A percentile compares a stretch with the other conserved stretches of the same genome.
phyloP scores from a whole-genome alignment of 1,140 invertebrate genomes.

The Trissolcus basalis region DNA sequence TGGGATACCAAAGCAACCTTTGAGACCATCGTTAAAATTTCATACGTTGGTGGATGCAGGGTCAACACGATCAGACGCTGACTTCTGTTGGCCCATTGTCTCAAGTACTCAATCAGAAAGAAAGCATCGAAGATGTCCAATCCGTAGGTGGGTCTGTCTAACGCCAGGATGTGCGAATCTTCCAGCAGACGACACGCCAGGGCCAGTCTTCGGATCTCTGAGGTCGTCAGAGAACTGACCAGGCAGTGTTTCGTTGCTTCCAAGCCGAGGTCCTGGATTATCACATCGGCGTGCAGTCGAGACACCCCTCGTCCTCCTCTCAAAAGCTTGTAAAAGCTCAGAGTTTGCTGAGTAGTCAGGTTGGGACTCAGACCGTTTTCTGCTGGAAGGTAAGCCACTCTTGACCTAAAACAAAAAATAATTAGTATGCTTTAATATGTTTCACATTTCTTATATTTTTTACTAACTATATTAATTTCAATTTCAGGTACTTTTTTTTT shows the following conservation, averaged over 20 bases:
- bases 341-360: constrained; percentile 88
- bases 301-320: constrained; percentile 75
- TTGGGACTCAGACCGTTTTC: constrained; percentile 78
- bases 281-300: constrained; percentile 69
- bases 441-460: not conserved
- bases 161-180: constrained; percentile 87
- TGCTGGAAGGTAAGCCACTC: constrained; percentile 72
- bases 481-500: no score
- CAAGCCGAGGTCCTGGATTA: constrained; percentile 90
- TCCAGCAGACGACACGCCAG: constrained; percentile 91
- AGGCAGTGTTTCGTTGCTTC: constrained; percentile 86
- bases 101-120: constrained; percentile 94
- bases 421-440: not conserved
- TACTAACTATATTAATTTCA: no score
- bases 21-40: constrained; percentile 96
- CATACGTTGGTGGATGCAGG: constrained; percentile 94
- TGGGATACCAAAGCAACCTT: constrained; percentile 90
- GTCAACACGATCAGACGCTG: constrained; percentile 91
- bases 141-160: constrained; percentile 92
- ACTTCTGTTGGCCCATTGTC: constrained; percentile 92
- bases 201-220: constrained; percentile 89
- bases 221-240: constrained; percentile 83
- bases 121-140: constrained; percentile 98
- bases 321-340: constrained; percentile 87
- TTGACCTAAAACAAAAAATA: constrained; percentile 58